phyloP scores from a whole-genome alignment of 2,113 vertebrate species.

The Oceanites oceanicus region DNA sequence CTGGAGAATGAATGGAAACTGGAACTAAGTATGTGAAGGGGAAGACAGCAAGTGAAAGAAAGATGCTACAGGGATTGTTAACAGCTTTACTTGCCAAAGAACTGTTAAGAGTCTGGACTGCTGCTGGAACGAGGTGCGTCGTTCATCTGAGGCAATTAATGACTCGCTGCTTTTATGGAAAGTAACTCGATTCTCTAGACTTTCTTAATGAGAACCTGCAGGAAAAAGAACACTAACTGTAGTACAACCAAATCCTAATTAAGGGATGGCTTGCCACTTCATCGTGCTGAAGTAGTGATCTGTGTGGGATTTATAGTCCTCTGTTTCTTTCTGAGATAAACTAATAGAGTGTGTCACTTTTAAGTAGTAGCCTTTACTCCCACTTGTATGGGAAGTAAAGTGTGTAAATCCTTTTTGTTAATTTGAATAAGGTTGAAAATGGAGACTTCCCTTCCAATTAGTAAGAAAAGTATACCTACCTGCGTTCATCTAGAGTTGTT shows the following conservation, averaged over 20 bases:
- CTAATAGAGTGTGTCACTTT: background rate
- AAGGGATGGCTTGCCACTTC: background rate
- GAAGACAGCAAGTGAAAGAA: constrained; percentile 3
- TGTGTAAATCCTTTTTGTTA: background rate
- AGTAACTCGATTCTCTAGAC: background rate
- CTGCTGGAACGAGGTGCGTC: background rate
- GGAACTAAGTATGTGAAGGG: background rate
- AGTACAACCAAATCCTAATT: background rate
- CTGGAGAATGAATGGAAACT: background rate
- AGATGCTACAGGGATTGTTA: background rate
- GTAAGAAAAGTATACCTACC: background rate
- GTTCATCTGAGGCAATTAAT: background rate
- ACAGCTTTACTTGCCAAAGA: background rate
- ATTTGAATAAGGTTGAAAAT: background rate
- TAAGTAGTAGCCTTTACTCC: background rate
- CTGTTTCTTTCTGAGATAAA: background rate
- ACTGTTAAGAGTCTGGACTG: background rate
- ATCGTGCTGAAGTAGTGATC: background rate
- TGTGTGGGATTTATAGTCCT: background rate
- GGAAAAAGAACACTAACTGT: background rate
- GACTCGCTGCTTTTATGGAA: background rate
- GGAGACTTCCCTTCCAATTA: background rate
- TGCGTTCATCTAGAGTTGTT: background rate
- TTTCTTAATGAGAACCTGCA: background rate
- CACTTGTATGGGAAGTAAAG: background rate